Percentiles rank a stretch among this genome's conserved stretches.
Evolutionary conservation across 2,888 invertebrate genomes (phyloP).

Genomic region (Tricholauxania praeusta): DNA sequence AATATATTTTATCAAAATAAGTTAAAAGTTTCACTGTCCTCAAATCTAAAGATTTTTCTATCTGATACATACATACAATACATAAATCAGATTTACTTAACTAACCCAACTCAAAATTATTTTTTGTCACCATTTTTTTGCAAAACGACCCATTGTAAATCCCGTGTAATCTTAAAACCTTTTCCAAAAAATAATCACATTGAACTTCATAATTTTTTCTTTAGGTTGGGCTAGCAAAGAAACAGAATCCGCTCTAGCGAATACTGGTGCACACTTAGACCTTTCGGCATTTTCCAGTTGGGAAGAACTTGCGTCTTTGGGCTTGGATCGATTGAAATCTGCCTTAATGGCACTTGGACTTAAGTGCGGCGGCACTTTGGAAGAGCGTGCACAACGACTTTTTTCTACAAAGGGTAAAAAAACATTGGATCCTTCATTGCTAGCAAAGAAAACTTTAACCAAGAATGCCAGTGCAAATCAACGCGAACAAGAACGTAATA

Average conservation of each 20-base stretch:
- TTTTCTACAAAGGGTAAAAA: slow-evolving; percentile 96
- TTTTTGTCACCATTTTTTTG: too few species aligned
- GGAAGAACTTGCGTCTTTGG: slow-evolving; percentile 96
- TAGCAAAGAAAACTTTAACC: slow-evolving; percentile 87
- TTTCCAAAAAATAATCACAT: not conserved
- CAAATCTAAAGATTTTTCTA: too few species aligned
- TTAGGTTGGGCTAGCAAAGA: slow-evolving; percentile 95
- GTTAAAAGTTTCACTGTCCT: too few species aligned
- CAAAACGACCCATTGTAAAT: too few species aligned
- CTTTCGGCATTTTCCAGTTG: slow-evolving; percentile 97
- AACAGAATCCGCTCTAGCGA: slow-evolving; percentile 90
- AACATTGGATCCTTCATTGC: slow-evolving; percentile 89
- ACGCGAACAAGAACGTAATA: slow-evolving; percentile 77
- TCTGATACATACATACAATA: too few species aligned
- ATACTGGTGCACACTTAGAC: slow-evolving; percentile 96
- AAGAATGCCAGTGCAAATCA: slow-evolving; percentile 70
- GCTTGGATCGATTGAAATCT: slow-evolving; percentile 96
- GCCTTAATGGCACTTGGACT: slow-evolving; percentile 96
- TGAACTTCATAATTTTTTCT: not conserved
- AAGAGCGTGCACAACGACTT: slow-evolving; percentile 95
- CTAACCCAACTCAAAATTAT: too few species aligned
- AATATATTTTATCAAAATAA: too few species aligned
- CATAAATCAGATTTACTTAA: too few species aligned
- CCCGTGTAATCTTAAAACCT: not conserved
- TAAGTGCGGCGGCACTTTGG: slow-evolving; percentile 98